Evolutionary conservation across 2,113 vertebrate genomes (phyloP), one percentile per base, ranked within the genome.

Genomic region (Corvus moneduloides): DNA sequence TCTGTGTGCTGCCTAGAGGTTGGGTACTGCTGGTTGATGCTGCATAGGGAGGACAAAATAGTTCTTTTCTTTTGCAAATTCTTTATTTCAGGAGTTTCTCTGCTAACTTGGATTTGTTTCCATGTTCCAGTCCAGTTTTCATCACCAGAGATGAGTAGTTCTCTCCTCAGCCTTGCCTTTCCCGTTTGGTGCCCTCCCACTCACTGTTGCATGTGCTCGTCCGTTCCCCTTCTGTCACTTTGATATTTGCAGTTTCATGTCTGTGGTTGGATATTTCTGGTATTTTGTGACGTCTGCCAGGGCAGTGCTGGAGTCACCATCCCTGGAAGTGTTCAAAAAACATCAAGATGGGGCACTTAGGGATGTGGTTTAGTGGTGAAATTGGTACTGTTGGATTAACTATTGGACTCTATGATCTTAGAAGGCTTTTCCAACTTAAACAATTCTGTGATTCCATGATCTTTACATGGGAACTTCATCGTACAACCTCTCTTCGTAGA

Each of bases 181-280:
- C 24, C 28, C 26, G 52, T 41, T 39, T 15, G 48, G 28, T 76
- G 72, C 67, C 21, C 3, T 37, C 32, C 71, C 12, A 3, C 32
- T 55, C 7, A 2, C 49, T 39, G 30, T 30, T 55, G 33, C 6
- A 0, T 3, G 30, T 26, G 22, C 30, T 48, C 1, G 0, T 52
- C 68, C 23, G 0, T 37, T 78, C 32, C 39, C 76, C 43, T 54
- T 49, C 43, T 6, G 1, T 58, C 77, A 27, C 1, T 67, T 22
- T 51, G 67, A 14, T 35, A 32, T 72, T 66, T 84, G 30, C 44
- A 44, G 54, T 48, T 74, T 66, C 35, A 0, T 21, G 9, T 16
- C 7, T 49, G 32, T 20, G 12, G 10, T 6, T 89, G 75, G 62
- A 2, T 35, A 28, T 27, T 67, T 71, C 23, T 44, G 72, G 35